A percentile compares a stretch with the other conserved stretches of the same genome.
Conservation (phyloP, 2,888 invertebrate genomes). For the Sinodicranocentrus sp. region DNA sequence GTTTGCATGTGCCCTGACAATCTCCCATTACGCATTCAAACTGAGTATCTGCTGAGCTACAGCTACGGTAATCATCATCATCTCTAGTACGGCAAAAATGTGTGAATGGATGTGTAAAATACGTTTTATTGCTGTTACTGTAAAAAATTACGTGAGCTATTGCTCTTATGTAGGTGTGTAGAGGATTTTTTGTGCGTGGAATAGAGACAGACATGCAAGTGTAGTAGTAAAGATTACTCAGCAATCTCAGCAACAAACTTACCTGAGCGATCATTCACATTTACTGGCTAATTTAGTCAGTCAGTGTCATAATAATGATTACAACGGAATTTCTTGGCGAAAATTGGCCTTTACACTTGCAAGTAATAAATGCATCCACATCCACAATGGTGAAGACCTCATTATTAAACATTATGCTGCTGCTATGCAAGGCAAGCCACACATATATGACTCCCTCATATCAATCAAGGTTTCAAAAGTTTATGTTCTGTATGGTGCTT, state of each 20-base stretch:
- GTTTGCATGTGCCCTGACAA: too few species aligned
- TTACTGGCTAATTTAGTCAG: constrained; percentile 49
- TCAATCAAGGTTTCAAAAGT: background rate
- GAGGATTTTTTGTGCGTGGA: background rate
- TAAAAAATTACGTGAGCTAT: constrained; percentile 50
- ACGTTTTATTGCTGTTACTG: constrained; percentile 52
- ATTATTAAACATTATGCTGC: constrained; percentile 14
- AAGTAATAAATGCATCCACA: constrained; percentile 7
- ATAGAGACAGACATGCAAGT: too few species aligned
- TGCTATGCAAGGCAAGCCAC: constrained; percentile 8
- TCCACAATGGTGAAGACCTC: background rate
- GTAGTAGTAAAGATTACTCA: background rate
- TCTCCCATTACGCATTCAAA: constrained; percentile 8
- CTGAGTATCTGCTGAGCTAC: background rate
- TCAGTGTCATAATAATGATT: constrained; percentile 46
- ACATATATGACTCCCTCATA: background rate
- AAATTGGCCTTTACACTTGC: constrained; percentile 23
- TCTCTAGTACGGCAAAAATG: constrained; percentile 30
- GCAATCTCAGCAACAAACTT: constrained; percentile 10
- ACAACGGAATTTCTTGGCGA: constrained; percentile 43
- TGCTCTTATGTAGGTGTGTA: constrained; percentile 19
- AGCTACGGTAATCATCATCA: constrained; percentile 28
- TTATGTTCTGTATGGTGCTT: background rate
- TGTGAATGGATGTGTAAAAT: constrained; percentile 48
- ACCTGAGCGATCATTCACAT: constrained; percentile 40